Conservation (phyloP, 64 coral and sea anemone species). For the Exaiptasia diaphana region DNA sequence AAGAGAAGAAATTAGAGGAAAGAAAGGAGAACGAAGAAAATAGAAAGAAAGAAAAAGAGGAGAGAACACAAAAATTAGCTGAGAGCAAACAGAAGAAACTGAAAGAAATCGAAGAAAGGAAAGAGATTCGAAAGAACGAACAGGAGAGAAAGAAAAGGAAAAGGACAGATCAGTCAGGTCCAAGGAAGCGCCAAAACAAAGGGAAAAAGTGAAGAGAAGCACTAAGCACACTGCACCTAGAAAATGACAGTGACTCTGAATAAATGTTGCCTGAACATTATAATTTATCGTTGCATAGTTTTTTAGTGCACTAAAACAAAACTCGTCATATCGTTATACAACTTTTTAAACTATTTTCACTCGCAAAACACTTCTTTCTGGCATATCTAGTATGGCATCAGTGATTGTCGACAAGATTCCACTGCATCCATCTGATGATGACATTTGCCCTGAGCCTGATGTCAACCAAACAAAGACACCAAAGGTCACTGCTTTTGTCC, state of each 20-base stretch:
- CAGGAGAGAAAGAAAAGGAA: not conserved
- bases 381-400: not conserved
- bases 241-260: not conserved
- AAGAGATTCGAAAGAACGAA: not conserved
- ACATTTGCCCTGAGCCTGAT: conserved; percentile 39
- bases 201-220: not conserved
- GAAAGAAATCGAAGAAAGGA: not conserved
- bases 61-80: not conserved
- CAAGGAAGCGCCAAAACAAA: not conserved
- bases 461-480: not conserved
- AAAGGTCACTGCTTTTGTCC: conserved; percentile 19
- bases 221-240: not conserved
- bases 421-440: not conserved
- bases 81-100: not conserved
- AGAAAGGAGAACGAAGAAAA: conserved; percentile 2
- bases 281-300: not conserved
- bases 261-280: not conserved
- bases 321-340: not conserved
- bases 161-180: not conserved
- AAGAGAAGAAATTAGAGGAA: conserved; percentile 8
- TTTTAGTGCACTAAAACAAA: not conserved
- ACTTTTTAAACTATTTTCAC: not conserved
- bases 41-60: not conserved
- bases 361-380: not conserved
- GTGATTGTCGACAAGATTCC: not conserved